Base-by-base conservation (phyloP, 2,888 invertebrate genomes). In the Salpingus planirostris region DNA sequence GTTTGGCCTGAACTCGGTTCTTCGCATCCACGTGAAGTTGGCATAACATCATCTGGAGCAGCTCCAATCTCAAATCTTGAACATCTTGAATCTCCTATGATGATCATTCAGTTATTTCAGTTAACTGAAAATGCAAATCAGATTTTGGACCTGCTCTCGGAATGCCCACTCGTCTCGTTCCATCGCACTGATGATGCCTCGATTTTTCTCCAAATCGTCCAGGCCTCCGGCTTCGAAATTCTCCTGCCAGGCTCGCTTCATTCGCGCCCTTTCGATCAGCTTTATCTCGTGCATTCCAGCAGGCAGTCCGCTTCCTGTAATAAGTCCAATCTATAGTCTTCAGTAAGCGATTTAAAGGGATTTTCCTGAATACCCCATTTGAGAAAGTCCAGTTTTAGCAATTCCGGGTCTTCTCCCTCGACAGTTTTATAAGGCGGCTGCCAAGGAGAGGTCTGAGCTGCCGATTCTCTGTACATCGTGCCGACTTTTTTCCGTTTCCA, bases 121-220 rank as follows among this genome's bases (percentile, higher is more conserved):
- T 8, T 8, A 18, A 18, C 18, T 18, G 8, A 8, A 18, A 7
- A 18, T 18, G 6, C 8, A 18, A 22, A 11, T 11, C n/a, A 3
- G 24, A 3, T 24, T 24, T 24, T 13, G 14, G 42, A 81, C 82
- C 43, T 79, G 74, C 56, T 90, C 88, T 38, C 89, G 71, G 31
- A 83, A 80, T 6, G 81, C 72, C 88, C 88, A 90, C 53, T 88
- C 80, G 46, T 86, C 80, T 37, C 78, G 73, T 60, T 89, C 89
- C 42, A 90, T 73, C n/a, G 84, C 81, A 27, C 74, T 75, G 41
- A 89, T 72, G 49, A 87, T 74, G n/a, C 66, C 67, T 8, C 73
- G 67, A 2, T 79, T 66, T 28, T 69, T 66, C 49, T 77, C 76
- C 53, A 75, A 74, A 48, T 76, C 73, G 50, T 62, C 60, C 13